These are phyloP conservation scores for Nibea albiflora DNA, from an alignment of 2,113 vertebrate species.

Conservation along the genomic window DNA sequence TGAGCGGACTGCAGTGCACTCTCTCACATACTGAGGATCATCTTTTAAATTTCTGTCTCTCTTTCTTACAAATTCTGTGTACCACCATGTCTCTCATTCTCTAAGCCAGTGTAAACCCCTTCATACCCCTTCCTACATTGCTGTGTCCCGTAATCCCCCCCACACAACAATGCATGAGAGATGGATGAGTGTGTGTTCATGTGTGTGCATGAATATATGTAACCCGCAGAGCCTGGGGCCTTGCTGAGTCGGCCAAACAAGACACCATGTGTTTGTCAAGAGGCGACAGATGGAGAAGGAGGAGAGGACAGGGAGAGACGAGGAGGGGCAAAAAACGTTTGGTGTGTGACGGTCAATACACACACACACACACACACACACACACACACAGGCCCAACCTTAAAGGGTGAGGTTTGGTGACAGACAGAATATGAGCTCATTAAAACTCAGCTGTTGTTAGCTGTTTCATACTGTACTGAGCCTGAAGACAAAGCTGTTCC, in stretches of 20 bases:
- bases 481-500: conserved; percentile 19
- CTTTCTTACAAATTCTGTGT: background rate
- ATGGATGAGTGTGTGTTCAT: background rate
- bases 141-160: background rate
- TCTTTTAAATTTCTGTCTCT: background rate
- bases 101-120: background rate
- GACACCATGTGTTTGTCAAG: conserved; percentile 77
- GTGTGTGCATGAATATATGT: conserved; percentile 31
- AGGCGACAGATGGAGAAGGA: conserved; percentile 77
- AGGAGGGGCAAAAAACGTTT: conserved; percentile 32
- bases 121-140: background rate
- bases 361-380: conserved; percentile 24
- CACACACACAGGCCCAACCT: conserved; percentile 15
- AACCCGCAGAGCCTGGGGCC: conserved; percentile 53
- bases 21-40: background rate
- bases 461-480: conserved; percentile 29
- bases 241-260: conserved; percentile 73
- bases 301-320: conserved; percentile 45
- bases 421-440: conserved; percentile 39
- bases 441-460: conserved; percentile 58
- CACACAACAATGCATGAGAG: conserved; percentile 6
- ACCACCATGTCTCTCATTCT: background rate
- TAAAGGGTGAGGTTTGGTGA: conserved; percentile 23
- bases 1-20: conserved; percentile 7
- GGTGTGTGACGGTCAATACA: conserved; percentile 25